These are phyloP conservation scores for Turdus rufiventris DNA, from an alignment of 2,113 vertebrate species.

Conservation along the genomic window DNA sequence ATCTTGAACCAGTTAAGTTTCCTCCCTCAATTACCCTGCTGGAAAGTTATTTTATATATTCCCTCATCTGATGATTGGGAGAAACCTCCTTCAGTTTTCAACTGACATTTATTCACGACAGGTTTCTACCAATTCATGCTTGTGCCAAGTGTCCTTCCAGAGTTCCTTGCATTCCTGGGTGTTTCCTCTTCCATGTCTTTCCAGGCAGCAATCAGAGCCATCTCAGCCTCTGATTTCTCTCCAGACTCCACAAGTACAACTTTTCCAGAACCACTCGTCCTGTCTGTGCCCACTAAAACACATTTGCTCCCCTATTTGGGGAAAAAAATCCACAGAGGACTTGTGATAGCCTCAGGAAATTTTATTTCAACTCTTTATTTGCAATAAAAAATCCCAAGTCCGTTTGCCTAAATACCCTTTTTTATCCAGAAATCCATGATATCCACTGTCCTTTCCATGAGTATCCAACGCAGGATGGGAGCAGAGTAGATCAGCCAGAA, in stretches of 20 bases:
- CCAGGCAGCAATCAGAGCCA: neutral
- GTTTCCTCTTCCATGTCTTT: conserved; percentile 8
- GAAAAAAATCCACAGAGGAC: neutral
- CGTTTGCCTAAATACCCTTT: neutral
- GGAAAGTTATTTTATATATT: conserved; percentile 58
- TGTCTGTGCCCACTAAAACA: neutral
- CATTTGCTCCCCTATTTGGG: neutral
- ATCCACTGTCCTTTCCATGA: neutral
- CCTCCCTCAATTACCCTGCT: conserved; percentile 48
- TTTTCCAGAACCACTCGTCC: neutral
- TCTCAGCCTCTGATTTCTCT: neutral
- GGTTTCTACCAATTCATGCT: conserved; percentile 8
- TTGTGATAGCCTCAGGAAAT: neutral
- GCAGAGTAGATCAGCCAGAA: neutral
- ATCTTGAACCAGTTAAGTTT: conserved; percentile 62
- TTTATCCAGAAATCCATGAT: neutral
- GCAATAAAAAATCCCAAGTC: neutral
- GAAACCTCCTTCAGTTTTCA: conserved; percentile 31
- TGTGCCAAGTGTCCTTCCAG: conserved; percentile 9
- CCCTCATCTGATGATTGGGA: conserved; percentile 47
- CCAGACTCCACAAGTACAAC: neutral
- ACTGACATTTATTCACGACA: conserved; percentile 17
- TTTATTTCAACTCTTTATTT: neutral
- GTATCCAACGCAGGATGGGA: neutral
- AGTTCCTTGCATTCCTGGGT: conserved; percentile 21